These are phyloP conservation scores for Polymixis lichenea DNA, from an alignment of 2,888 invertebrate genomes.

Conservation along the genomic window DNA sequence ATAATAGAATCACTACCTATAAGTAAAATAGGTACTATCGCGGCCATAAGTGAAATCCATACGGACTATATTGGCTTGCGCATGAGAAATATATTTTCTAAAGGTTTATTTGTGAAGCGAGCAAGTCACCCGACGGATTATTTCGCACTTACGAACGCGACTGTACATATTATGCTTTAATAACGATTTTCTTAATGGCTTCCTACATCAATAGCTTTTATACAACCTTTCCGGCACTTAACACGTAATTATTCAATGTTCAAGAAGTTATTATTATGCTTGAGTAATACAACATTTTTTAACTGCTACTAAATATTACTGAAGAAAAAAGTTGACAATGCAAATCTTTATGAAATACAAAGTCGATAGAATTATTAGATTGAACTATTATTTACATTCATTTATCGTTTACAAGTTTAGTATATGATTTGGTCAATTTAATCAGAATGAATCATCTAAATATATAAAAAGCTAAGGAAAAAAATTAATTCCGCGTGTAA, in stretches of 20 bases:
- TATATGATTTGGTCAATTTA: slow-evolving; percentile 36
- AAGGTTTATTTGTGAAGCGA: not conserved
- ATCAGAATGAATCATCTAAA: slow-evolving; percentile 4
- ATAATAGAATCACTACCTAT: not conserved
- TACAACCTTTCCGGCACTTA: slow-evolving; percentile 23
- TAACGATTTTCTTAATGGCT: slow-evolving; percentile 12
- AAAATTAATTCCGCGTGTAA: slow-evolving; percentile 32
- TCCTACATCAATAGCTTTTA: slow-evolving; percentile 16
- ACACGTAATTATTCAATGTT: slow-evolving; percentile 29
- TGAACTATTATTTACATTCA: slow-evolving; percentile 61
- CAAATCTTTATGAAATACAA: slow-evolving; percentile 50
- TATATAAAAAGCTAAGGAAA: not conserved
- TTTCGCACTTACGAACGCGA: slow-evolving; percentile 7
- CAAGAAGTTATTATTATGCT: slow-evolving; percentile 44
- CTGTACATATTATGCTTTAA: slow-evolving; percentile 7
- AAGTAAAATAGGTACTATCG: slow-evolving; percentile 10
- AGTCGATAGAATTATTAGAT: slow-evolving; percentile 47
- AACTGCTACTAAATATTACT: slow-evolving; percentile 43
- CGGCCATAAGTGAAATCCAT: not conserved
- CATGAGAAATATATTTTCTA: not conserved
- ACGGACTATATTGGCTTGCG: not conserved
- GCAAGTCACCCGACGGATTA: not conserved
- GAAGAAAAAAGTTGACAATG: slow-evolving; percentile 45
- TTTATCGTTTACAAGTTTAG: slow-evolving; percentile 28
- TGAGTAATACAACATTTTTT: slow-evolving; percentile 47